Percentiles rank a stretch among this genome's conserved stretches.
These are phyloP conservation scores for Epinephelus cyanopodus DNA, from an alignment of 2,113 vertebrate species.

Conservation along the genomic window DNA sequence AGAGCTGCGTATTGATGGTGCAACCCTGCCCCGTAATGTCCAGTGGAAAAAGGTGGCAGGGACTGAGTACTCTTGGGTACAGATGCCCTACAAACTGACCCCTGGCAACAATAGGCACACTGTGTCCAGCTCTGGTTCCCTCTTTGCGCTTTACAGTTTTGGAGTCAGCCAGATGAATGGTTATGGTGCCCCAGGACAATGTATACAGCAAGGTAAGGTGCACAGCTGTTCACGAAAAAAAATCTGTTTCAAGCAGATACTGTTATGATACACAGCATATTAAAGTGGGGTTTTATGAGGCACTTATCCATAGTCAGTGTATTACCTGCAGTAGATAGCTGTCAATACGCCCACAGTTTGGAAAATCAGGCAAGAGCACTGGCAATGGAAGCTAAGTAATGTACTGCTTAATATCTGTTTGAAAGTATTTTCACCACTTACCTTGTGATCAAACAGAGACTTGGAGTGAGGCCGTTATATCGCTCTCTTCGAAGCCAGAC, in stretches of 20 bases:
- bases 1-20: constrained; percentile 72
- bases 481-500: too few species aligned
- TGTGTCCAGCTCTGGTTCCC: constrained; percentile 52
- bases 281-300: too few species aligned
- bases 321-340: too few species aligned
- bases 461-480: too few species aligned
- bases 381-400: too few species aligned
- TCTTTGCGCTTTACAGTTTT: constrained; percentile 83
- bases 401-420: too few species aligned
- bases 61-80: constrained; percentile 83
- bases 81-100: constrained; percentile 64
- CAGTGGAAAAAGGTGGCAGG: constrained; percentile 74
- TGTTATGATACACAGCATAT: neutral
- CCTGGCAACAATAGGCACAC: constrained; percentile 31
- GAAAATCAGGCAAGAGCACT: too few species aligned
- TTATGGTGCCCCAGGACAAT: constrained; percentile 80
- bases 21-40: constrained; percentile 19
- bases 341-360: too few species aligned
- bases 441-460: too few species aligned
- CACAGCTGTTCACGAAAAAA: neutral
- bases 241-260: neutral
- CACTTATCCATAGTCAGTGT: too few species aligned
- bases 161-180: constrained; percentile 72
- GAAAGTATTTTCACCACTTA: too few species aligned
- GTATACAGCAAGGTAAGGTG: constrained; percentile 71